phyloP scores from a whole-genome alignment of 2,113 vertebrate genomes.

The Mellivora capensis region DNA sequence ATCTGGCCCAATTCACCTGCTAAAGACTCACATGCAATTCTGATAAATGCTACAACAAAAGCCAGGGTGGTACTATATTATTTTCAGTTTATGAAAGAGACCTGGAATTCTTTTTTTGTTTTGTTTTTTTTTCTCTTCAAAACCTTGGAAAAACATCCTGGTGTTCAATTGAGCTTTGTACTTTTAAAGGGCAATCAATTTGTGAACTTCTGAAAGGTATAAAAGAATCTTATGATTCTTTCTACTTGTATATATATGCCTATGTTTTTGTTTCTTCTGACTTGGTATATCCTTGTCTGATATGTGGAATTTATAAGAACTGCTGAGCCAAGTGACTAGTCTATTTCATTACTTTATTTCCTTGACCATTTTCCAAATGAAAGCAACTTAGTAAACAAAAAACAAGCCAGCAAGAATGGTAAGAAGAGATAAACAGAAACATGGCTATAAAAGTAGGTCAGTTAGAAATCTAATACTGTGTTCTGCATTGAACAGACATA shows the following conservation, averaged over 20 bases:
- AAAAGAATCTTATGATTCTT: not conserved
- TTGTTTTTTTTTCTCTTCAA: not conserved
- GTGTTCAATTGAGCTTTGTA: not conserved
- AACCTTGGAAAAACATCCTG: not conserved
- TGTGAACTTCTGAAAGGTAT: not conserved
- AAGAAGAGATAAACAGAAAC: not conserved
- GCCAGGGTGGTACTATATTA: not conserved
- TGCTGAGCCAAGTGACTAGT: not conserved
- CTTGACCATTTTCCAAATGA: not conserved
- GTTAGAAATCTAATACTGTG: not conserved
- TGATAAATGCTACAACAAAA: not conserved
- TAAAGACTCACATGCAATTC: not conserved
- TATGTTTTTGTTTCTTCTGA: not conserved
- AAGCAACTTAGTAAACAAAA: not conserved
- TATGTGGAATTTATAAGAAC: not conserved
- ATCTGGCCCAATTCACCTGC: not conserved
- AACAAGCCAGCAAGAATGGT: not conserved
- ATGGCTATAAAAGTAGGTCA: not conserved
- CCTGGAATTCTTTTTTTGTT: not conserved
- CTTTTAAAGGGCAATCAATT: not conserved
- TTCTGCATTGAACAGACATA: not conserved
- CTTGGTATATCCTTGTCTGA: not conserved
- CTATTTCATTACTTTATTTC: not conserved
- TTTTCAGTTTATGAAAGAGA: not conserved
- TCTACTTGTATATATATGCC: too few relatives aligned